phyloP scores from a whole-genome alignment of 2,113 vertebrate genomes.

The Synchiropus splendidus region DNA sequence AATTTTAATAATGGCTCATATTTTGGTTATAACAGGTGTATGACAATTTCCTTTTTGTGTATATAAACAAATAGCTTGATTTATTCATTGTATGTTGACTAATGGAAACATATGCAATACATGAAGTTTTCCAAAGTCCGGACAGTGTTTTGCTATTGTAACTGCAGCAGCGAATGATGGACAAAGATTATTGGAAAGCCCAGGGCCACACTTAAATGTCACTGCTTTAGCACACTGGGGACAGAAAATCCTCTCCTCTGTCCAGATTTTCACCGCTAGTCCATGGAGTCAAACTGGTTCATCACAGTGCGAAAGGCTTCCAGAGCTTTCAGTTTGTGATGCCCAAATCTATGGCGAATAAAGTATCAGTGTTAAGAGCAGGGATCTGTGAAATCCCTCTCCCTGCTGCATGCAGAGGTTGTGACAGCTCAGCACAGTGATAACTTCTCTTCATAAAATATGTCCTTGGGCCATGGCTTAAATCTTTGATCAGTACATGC shows the following conservation, averaged over 20 bases:
- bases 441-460: constrained; percentile 42
- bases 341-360: constrained; percentile 11
- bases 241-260: constrained; percentile 22
- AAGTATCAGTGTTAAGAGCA: constrained; percentile 18
- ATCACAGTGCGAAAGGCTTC: constrained; percentile 10
- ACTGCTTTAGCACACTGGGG: constrained; percentile 11
- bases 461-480: constrained; percentile 20
- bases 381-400: constrained; percentile 23
- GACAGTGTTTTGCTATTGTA: too few species aligned
- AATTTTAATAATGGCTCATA: too few species aligned
- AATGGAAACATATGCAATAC: too few species aligned
- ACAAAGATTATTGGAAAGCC: too few species aligned
- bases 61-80: too few species aligned
- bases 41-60: too few species aligned
- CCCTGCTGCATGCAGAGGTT: constrained; percentile 18
- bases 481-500: constrained; percentile 21
- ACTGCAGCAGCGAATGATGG: too few species aligned
- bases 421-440: constrained; percentile 29
- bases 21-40: too few species aligned
- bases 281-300: constrained; percentile 20
- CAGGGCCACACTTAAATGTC: constrained; percentile 20
- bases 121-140: too few species aligned
- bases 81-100: too few species aligned
- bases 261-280: constrained; percentile 22
- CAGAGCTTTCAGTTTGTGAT: constrained; percentile 29